phyloP scores from a whole-genome alignment of 2,113 vertebrate species.

The Cebus imitator region DNA sequence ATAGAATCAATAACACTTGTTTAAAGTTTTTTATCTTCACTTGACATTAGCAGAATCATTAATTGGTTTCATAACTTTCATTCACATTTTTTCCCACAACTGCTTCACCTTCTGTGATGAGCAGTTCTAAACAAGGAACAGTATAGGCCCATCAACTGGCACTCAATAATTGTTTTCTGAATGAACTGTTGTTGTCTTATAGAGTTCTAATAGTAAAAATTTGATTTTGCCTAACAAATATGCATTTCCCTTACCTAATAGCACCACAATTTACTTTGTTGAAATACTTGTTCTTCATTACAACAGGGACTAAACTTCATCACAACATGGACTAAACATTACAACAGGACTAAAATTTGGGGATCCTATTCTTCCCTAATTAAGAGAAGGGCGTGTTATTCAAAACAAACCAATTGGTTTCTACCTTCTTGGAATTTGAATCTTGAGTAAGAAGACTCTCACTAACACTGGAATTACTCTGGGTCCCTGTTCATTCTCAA shows the following conservation, averaged over 20 bases:
- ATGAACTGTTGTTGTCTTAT: not conserved
- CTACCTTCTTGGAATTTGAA: slow-evolving; percentile 11
- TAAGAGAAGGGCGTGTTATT: not conserved
- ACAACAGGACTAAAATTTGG: not conserved
- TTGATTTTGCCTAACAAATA: not conserved
- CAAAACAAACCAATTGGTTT: slow-evolving; percentile 8
- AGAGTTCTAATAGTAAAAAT: not conserved
- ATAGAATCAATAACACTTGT: not conserved
- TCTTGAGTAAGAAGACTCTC: not conserved
- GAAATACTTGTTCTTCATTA: slow-evolving; percentile 23
- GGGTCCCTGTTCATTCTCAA: not conserved
- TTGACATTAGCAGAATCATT: not conserved
- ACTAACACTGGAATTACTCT: not conserved
- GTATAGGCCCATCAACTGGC: not conserved
- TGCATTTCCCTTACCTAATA: not conserved
- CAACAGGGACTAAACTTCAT: not conserved
- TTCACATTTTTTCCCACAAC: slow-evolving; percentile 24
- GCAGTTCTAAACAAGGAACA: not conserved
- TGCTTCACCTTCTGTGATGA: not conserved
- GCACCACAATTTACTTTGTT: not conserved
- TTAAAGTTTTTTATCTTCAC: not conserved
- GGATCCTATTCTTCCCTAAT: not conserved
- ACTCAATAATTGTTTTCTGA: slow-evolving; percentile 23
- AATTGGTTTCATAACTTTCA: not conserved
- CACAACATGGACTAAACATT: too few species aligned